These are phyloP conservation scores for Cybosia mesomella DNA, from an alignment of 2,888 invertebrate genomes.

Conservation along the genomic window DNA sequence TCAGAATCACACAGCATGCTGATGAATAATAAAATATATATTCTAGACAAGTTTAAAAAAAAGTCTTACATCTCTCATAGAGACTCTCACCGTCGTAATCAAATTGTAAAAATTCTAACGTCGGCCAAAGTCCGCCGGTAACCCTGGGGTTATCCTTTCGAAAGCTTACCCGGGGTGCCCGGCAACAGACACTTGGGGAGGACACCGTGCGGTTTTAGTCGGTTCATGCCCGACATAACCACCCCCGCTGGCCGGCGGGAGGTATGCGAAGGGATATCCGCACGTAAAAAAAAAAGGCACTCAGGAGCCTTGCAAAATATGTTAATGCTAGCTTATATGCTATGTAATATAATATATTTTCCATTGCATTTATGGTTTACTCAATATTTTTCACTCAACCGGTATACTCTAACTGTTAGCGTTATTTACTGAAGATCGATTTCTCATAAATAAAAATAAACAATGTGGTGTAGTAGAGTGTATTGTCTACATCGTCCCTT, in stretches of 20 bases:
- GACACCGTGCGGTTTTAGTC: no score
- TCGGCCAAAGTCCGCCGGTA: no score
- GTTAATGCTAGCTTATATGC: neutral
- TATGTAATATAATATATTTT: neutral
- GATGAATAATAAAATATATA: no score
- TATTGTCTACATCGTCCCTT: neutral
- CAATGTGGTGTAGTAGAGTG: neutral
- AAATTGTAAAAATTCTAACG: neutral
- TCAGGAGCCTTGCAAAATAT: neutral
- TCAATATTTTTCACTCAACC: neutral
- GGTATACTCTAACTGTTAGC: conserved; percentile 6
- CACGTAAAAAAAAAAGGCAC: no score
- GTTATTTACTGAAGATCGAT: conserved; percentile 43
- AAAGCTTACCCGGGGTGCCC: no score
- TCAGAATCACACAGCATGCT: neutral
- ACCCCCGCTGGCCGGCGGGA: no score
- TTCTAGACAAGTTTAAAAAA: neutral
- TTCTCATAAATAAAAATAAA: conserved; percentile 16
- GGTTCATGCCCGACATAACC: no score
- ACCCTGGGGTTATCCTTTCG: no score
- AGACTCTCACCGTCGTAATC: no score
- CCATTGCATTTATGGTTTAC: neutral
- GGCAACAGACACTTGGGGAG: no score
- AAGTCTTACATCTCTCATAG: neutral
- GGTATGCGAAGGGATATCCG: no score